These are phyloP conservation scores for Molossus molossus DNA, from an alignment of 2,797 vertebrate species.

Conservation along the genomic window DNA sequence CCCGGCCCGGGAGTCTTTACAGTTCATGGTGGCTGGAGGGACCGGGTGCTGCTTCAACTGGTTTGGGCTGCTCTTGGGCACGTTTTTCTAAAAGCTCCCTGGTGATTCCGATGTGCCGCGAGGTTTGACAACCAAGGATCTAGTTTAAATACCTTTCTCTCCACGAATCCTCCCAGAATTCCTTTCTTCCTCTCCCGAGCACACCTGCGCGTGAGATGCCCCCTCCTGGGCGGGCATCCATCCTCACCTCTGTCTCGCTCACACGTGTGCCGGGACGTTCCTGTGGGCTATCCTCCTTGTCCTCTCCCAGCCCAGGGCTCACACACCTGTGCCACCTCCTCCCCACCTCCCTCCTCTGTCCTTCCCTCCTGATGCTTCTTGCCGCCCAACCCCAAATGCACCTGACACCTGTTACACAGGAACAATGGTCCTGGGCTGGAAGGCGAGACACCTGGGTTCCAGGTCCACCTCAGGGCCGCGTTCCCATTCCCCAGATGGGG, in stretches of 20 bases:
- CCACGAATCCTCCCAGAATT: not conserved
- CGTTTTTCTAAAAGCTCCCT: not conserved
- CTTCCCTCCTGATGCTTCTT: not conserved
- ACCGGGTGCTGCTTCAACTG: not conserved
- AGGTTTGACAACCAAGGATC: not conserved
- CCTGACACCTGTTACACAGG: not conserved
- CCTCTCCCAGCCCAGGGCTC: not conserved
- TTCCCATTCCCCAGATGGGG: not conserved
- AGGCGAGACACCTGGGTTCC: not conserved
- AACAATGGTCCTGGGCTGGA: not conserved
- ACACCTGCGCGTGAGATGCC: too few relatives aligned
- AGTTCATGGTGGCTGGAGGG: fast-evolving
- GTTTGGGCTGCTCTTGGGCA: not conserved
- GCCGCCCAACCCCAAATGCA: not conserved
- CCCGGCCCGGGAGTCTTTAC: not conserved
- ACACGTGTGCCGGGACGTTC: not conserved
- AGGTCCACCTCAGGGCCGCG: not conserved
- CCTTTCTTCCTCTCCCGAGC: not conserved
- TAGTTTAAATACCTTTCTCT: not conserved
- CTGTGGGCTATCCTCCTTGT: too few relatives aligned
- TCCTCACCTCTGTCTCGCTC: not conserved
- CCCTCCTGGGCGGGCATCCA: not conserved
- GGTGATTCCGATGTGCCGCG: not conserved
- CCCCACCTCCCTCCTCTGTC: not conserved
- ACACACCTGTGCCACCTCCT: not conserved